phyloP scores from a whole-genome alignment of 2,113 vertebrate genomes.

The Myrmophylax atrothorax region DNA sequence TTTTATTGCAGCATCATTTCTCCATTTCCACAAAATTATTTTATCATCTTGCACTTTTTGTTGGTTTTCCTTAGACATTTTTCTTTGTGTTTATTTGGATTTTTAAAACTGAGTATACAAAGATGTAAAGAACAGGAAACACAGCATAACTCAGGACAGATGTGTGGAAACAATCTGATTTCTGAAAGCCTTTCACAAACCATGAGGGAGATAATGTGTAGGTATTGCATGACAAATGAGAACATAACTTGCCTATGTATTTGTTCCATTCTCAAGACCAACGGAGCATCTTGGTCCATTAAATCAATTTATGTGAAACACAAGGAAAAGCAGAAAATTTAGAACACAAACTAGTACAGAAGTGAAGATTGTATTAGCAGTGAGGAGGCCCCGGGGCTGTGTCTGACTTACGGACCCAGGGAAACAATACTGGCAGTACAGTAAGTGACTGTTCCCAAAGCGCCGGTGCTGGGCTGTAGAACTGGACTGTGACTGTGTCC shows the following conservation, averaged over 20 bases:
- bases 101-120: conserved; percentile 17
- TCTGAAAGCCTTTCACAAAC: not conserved
- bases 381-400: not conserved
- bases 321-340: not conserved
- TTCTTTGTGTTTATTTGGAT: conserved; percentile 1
- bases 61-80: not conserved
- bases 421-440: not conserved
- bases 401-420: not conserved
- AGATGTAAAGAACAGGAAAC: conserved; percentile 62
- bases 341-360: not conserved
- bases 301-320: not conserved
- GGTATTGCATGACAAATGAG: not conserved
- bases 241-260: not conserved
- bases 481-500: not conserved
- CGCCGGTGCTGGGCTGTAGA: not conserved
- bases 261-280: not conserved
- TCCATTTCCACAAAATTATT: not conserved
- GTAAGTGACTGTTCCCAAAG: not conserved
- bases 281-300: not conserved
- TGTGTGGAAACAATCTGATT: not conserved
- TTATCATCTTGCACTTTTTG: not conserved
- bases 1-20: conserved; percentile 10
- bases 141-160: not conserved
- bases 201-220: not conserved
- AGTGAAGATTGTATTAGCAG: not conserved